A percentile compares a stretch with the other conserved stretches of the same genome.
These are phyloP conservation scores for Noctuana brunneofusca DNA, from an alignment of 2,888 invertebrate genomes.

Conservation along the genomic window DNA sequence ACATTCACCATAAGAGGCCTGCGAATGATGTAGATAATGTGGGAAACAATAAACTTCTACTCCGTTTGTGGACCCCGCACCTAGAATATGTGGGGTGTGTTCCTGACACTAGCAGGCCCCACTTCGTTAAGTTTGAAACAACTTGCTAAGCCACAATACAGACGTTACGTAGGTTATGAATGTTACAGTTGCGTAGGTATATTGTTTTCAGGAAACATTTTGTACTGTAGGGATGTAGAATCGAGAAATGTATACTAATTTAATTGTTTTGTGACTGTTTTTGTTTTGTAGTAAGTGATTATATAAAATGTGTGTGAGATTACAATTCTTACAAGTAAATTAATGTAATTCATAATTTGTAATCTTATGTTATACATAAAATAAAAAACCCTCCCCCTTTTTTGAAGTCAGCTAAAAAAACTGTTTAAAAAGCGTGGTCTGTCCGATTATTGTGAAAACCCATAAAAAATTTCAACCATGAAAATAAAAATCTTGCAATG, in stretches of 20 bases:
- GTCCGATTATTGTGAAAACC: too few relatives aligned
- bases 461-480: background rate
- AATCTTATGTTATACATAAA: too few relatives aligned
- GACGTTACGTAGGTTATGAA: conserved; percentile 5
- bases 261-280: too few relatives aligned
- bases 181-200: conserved; percentile 7
- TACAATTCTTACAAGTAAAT: too few relatives aligned
- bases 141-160: conserved; percentile 15
- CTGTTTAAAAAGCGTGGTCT: too few relatives aligned
- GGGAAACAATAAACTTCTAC: conserved; percentile 6
- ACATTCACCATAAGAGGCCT: conserved; percentile 26
- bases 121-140: conserved; percentile 29
- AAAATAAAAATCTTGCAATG: background rate
- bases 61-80: conserved; percentile 24
- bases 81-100: conserved; percentile 20
- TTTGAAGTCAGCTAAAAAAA: too few relatives aligned
- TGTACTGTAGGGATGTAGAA: background rate
- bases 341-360: too few relatives aligned
- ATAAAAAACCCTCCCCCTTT: too few relatives aligned
- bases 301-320: too few relatives aligned
- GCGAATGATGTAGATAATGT: conserved; percentile 32
- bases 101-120: conserved; percentile 18
- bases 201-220: conserved; percentile 10
- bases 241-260: too few relatives aligned
- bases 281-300: too few relatives aligned